These are phyloP conservation scores for Sisor rabdophorus DNA, from an alignment of 2,113 vertebrate genomes.

Conservation along the genomic window DNA sequence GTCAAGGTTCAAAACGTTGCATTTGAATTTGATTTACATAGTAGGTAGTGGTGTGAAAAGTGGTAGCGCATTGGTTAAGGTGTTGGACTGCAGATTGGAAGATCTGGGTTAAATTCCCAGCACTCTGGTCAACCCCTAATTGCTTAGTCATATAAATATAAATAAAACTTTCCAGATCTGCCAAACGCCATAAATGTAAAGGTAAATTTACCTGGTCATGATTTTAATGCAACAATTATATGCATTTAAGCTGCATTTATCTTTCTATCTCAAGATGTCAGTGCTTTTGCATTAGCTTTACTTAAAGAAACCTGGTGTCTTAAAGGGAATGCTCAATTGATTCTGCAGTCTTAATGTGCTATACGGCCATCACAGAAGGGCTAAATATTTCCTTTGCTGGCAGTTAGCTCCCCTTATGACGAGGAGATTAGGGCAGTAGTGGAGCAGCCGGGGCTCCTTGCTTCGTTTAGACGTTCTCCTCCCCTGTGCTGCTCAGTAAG, in stretches of 20 bases:
- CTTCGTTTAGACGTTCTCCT: constrained; percentile 32
- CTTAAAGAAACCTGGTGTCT: constrained; percentile 6
- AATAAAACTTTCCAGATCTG: too few species aligned
- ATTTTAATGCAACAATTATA: background rate
- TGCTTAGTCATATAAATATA: too few species aligned
- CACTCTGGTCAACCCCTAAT: too few species aligned
- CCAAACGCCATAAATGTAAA: too few species aligned
- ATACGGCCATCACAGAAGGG: constrained; percentile 38
- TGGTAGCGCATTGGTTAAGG: too few species aligned
- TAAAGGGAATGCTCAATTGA: constrained; percentile 45
- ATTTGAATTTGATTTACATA: background rate
- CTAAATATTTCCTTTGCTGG: constrained; percentile 44
- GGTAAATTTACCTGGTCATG: background rate
- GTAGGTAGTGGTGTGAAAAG: too few species aligned
- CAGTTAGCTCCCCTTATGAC: constrained; percentile 43
- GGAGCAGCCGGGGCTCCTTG: constrained; percentile 26
- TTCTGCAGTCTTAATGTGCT: constrained; percentile 30
- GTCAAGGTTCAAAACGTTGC: too few species aligned
- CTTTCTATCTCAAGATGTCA: background rate
- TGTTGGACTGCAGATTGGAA: too few species aligned
- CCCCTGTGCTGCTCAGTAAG: constrained; percentile 65
- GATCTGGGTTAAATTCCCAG: too few species aligned
- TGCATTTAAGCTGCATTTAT: background rate
- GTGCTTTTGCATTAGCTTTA: constrained; percentile 14
- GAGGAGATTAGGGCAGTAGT: constrained; percentile 43